These are phyloP conservation scores for Axea sp. DNA, from an alignment of 2,888 invertebrate species.

Conservation along the genomic window DNA sequence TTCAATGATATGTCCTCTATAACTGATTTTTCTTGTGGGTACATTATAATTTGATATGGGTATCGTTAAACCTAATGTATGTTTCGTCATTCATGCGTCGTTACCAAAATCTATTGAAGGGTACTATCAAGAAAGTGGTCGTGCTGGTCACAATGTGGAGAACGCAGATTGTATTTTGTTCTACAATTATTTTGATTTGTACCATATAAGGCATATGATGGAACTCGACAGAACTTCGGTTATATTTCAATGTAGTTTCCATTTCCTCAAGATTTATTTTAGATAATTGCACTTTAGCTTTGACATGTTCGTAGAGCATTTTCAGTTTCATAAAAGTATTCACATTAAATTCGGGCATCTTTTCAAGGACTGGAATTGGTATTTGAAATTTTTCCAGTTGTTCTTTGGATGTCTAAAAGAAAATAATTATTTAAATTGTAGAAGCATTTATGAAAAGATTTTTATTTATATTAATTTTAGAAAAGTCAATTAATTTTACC, in stretches of 20 bases:
- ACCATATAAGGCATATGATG: slow-evolving; percentile 85
- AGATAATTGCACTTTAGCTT: slow-evolving; percentile 80
- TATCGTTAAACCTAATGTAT: slow-evolving; percentile 98
- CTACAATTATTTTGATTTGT: slow-evolving; percentile 91
- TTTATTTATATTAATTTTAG: slow-evolving; percentile 5
- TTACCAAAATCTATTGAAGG: slow-evolving; percentile 97
- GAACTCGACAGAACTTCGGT: slow-evolving; percentile 82
- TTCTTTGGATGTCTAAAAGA: slow-evolving; percentile 65
- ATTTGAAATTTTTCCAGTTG: slow-evolving; percentile 80
- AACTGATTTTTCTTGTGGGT: too few species aligned
- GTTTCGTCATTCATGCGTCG: slow-evolving; percentile 95
- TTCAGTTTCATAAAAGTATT: slow-evolving; percentile 82
- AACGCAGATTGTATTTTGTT: slow-evolving; percentile 91
- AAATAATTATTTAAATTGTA: too few species aligned
- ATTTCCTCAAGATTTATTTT: slow-evolving; percentile 68
- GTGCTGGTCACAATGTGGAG: slow-evolving; percentile 97
- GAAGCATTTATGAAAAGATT: too few species aligned
- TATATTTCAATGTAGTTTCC: slow-evolving; percentile 39
- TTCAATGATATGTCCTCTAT: too few species aligned
- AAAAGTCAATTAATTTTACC: slow-evolving; percentile 64
- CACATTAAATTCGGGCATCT: slow-evolving; percentile 83
- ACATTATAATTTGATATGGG: too few species aligned
- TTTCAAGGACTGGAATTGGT: slow-evolving; percentile 82
- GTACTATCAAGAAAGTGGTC: slow-evolving; percentile 97
- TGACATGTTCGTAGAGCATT: slow-evolving; percentile 82